Evolutionary conservation across 2,888 invertebrate genomes (phyloP).

Genomic region (Disparrhopalites patrizii): DNA sequence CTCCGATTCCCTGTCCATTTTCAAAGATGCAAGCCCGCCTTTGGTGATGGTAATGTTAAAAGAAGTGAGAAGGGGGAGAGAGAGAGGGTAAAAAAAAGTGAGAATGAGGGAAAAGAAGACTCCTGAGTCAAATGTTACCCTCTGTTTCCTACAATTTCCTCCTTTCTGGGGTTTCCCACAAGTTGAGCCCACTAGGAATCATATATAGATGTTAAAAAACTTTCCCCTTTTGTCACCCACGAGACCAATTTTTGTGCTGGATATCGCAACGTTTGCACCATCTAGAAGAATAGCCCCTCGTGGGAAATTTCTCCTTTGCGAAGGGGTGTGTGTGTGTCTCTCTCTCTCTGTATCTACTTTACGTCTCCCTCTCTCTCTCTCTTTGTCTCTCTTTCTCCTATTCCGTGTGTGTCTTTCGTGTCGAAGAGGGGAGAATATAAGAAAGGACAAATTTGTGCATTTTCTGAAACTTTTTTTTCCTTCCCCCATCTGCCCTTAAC

Average conservation of each 20-base stretch:
- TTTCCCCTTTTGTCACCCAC: neutral
- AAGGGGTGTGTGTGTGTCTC: neutral
- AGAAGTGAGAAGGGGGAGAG: neutral
- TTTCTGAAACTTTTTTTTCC: neutral
- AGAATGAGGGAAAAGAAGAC: neutral
- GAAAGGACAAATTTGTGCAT: slow-evolving; percentile 5
- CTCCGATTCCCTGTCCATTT: neutral
- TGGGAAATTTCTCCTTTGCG: slow-evolving; percentile 1
- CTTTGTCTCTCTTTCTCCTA: too few species aligned
- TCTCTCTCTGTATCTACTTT: too few species aligned
- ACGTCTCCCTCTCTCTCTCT: too few species aligned
- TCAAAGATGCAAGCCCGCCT: neutral
- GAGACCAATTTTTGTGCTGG: slow-evolving; percentile 5
- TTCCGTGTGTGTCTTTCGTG: too few species aligned
- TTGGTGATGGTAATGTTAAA: neutral
- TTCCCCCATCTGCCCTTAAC: neutral
- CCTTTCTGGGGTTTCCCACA: too few species aligned
- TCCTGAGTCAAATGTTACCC: neutral
- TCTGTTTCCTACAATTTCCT: too few species aligned
- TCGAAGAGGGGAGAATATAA: too few species aligned
- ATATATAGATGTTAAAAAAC: neutral
- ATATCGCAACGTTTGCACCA: slow-evolving; percentile 6
- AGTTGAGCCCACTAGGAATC: neutral
- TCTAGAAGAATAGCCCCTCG: slow-evolving; percentile 10
- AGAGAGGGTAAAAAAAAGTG: neutral